These are phyloP conservation scores for Agrotis puta DNA, from an alignment of 2,888 invertebrate species.

Conservation along the genomic window DNA sequence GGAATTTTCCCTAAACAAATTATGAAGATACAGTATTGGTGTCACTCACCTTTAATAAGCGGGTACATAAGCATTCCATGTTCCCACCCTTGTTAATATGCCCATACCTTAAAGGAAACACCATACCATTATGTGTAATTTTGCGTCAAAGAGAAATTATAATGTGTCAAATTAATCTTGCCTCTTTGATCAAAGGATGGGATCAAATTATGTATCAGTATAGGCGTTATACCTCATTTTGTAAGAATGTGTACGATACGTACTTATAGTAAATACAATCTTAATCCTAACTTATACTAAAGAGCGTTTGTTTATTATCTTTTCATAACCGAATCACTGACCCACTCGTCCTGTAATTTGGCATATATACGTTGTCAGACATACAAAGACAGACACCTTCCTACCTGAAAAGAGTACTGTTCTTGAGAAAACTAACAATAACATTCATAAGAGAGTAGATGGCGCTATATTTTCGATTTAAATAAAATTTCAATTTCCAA, in stretches of 20 bases:
- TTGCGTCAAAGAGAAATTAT: constrained; percentile 50
- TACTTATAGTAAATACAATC: neutral
- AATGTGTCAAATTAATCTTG: constrained; percentile 24
- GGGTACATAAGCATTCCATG: neutral
- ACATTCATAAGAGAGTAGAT: too few species aligned
- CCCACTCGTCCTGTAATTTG: too few species aligned
- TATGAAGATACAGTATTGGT: neutral
- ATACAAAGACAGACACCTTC: too few species aligned
- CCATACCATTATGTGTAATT: constrained; percentile 25
- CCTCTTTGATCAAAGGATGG: constrained; percentile 36
- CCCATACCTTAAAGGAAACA: constrained; percentile 13
- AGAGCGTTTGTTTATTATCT: too few species aligned
- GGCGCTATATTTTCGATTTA: too few species aligned
- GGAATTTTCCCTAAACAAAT: too few species aligned
- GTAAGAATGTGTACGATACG: neutral
- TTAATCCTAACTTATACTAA: too few species aligned
- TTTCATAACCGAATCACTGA: too few species aligned
- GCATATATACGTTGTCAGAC: too few species aligned
- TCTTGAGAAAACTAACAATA: too few species aligned
- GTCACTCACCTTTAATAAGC: constrained; percentile 10
- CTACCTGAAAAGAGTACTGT: too few species aligned
- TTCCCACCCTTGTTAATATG: constrained; percentile 16
- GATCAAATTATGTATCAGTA: constrained; percentile 20
- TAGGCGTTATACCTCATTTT: neutral
- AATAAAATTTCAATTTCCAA: too few species aligned